Evolutionary conservation across 2,797 vertebrate genomes (phyloP).

Genomic region (Sebastes oblongus): DNA sequence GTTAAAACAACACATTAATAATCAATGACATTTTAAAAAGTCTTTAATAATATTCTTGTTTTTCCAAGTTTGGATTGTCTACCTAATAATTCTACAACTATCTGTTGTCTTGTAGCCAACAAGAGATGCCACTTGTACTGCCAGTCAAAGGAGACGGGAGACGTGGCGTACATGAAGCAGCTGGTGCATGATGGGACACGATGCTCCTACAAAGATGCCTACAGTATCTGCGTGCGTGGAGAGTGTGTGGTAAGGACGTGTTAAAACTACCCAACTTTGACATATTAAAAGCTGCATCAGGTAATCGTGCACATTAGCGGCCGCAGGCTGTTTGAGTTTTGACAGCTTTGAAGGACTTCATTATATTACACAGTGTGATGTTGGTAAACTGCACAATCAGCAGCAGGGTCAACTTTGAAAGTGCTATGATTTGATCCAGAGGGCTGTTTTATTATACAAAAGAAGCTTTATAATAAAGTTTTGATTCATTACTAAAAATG

Average conservation of each 20-base stretch:
- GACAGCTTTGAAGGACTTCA: background rate
- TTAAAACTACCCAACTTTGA: background rate
- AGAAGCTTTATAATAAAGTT: background rate
- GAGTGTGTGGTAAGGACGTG: constrained; percentile 92
- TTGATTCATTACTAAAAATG: background rate
- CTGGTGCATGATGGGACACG: constrained; percentile 93
- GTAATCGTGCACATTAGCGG: background rate
- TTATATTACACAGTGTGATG: background rate
- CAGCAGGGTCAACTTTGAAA: background rate
- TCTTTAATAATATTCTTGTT: background rate
- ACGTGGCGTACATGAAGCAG: constrained; percentile 92
- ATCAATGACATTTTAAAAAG: background rate
- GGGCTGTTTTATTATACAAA: background rate
- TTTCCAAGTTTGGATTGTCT: background rate
- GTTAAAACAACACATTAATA: background rate
- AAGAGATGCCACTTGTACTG: constrained; percentile 97
- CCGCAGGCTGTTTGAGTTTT: background rate
- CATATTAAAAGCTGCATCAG: background rate
- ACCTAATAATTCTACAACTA: background rate
- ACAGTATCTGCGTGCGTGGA: constrained; percentile 96
- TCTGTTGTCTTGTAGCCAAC: constrained; percentile 76
- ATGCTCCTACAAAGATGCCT: constrained; percentile 95
- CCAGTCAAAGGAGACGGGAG: constrained; percentile 90
- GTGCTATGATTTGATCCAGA: background rate
- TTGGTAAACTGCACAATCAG: background rate